These are phyloP conservation scores for Epinephelus cyanopodus DNA, from an alignment of 2,113 vertebrate species.

Conservation along the genomic window DNA sequence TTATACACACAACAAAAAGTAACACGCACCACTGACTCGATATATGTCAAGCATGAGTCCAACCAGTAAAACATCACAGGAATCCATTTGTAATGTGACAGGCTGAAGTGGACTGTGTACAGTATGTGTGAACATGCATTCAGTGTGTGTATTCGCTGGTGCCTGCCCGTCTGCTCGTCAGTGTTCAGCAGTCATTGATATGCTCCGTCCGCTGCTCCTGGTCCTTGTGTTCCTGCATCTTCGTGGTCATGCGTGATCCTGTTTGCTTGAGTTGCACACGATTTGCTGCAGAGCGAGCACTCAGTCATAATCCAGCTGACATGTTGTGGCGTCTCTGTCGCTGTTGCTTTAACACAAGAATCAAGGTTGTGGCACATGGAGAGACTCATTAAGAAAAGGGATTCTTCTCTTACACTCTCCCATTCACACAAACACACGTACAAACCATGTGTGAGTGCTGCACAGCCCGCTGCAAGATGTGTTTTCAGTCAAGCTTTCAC, in stretches of 20 bases:
- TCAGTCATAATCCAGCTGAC: slow-evolving; percentile 33
- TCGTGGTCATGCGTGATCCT: background rate
- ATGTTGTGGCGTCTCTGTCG: slow-evolving; percentile 9
- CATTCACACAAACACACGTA: background rate
- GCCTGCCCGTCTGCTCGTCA: background rate
- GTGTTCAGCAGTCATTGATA: background rate
- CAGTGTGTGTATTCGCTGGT: background rate
- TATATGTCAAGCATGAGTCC: background rate
- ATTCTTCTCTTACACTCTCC: background rate
- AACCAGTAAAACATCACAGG: background rate
- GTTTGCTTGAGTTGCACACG: background rate
- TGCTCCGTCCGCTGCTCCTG: background rate
- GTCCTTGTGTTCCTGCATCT: background rate
- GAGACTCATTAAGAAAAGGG: slow-evolving; percentile 35
- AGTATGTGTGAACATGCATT: background rate
- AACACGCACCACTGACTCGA: background rate
- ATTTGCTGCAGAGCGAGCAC: background rate
- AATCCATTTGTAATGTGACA: background rate
- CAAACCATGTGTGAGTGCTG: background rate
- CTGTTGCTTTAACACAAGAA: slow-evolving; percentile 18
- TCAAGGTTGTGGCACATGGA: background rate
- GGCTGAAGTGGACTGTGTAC: background rate
- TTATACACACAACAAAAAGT: too few relatives aligned
- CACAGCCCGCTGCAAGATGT: background rate
- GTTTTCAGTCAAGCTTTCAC: background rate